A percentile compares a stretch with the other conserved stretches of the same genome.
These are phyloP conservation scores for Pipistrellus pipistrellus DNA, from an alignment of 2,797 vertebrate genomes.

Conservation along the genomic window DNA sequence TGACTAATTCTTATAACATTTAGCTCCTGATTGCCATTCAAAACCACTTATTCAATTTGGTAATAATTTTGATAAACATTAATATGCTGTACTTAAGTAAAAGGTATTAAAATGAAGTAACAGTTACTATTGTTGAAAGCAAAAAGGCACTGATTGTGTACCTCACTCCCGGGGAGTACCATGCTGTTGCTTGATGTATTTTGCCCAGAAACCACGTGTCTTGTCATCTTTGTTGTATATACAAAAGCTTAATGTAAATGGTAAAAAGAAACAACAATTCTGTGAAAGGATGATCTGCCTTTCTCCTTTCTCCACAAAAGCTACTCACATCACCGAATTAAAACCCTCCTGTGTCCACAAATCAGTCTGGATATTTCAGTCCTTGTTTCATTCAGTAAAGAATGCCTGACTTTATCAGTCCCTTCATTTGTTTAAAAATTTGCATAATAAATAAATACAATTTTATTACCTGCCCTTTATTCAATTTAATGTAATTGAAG, in stretches of 20 bases:
- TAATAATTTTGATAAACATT: conserved; percentile 64
- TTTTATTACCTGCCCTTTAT: conserved; percentile 80
- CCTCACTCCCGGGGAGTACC: background rate
- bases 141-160: conserved; percentile 31
- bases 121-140: background rate
- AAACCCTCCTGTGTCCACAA: conserved; percentile 53
- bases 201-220: background rate
- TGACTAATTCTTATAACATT: conserved; percentile 67
- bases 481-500: conserved; percentile 86
- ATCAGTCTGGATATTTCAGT: background rate
- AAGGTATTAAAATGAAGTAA: background rate
- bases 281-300: background rate
- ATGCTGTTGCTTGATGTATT: background rate
- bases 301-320: conserved; percentile 8
- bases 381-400: conserved; percentile 78
- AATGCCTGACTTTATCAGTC: conserved; percentile 42
- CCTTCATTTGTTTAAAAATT: conserved; percentile 80
- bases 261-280: background rate
- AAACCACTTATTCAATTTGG: conserved; percentile 56
- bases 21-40: conserved; percentile 65
- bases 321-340: conserved; percentile 68
- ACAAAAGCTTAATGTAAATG: conserved; percentile 40
- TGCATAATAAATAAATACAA: conserved; percentile 83
- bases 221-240: background rate
- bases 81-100: background rate